A percentile compares a stretch with the other conserved stretches of the same genome.
These are phyloP conservation scores for Spea bombifrons DNA, from an alignment of 2,113 vertebrate species.

Conservation along the genomic window DNA sequence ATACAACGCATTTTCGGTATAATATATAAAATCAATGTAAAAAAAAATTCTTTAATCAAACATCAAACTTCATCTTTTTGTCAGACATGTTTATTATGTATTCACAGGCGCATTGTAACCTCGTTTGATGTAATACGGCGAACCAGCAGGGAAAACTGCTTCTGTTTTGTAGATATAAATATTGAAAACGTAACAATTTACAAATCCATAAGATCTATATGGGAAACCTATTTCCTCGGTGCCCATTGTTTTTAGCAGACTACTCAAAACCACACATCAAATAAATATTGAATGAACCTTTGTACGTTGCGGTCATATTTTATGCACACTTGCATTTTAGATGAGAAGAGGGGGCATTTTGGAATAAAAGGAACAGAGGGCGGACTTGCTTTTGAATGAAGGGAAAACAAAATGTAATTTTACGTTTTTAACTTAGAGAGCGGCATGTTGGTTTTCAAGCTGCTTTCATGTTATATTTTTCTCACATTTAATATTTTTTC, in stretches of 20 bases:
- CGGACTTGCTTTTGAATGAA: background rate
- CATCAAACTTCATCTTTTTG: too few relatives aligned
- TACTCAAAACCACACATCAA: background rate
- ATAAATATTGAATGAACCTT: conserved; percentile 13
- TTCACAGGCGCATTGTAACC: conserved; percentile 18
- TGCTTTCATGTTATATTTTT: too few relatives aligned
- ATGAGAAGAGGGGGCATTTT: background rate
- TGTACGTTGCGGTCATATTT: conserved; percentile 1
- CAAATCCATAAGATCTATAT: background rate
- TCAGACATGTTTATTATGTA: conserved; percentile 19
- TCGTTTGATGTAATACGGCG: background rate
- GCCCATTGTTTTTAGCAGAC: background rate
- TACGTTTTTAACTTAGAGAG: background rate
- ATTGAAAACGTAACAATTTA: conserved; percentile 11
- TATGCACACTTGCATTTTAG: conserved; percentile 5
- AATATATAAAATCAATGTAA: too few relatives aligned
- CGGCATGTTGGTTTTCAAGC: background rate
- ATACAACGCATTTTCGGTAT: too few relatives aligned
- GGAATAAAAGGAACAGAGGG: background rate
- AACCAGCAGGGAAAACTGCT: conserved; percentile 5
- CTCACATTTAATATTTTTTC: too few relatives aligned
- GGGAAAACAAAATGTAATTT: background rate
- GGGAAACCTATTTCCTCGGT: conserved; percentile 10
- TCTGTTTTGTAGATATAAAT: conserved; percentile 26
- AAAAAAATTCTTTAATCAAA: too few relatives aligned